phyloP scores from a whole-genome alignment of 2,888 invertebrate genomes.

The Hanleya hanleyi region DNA sequence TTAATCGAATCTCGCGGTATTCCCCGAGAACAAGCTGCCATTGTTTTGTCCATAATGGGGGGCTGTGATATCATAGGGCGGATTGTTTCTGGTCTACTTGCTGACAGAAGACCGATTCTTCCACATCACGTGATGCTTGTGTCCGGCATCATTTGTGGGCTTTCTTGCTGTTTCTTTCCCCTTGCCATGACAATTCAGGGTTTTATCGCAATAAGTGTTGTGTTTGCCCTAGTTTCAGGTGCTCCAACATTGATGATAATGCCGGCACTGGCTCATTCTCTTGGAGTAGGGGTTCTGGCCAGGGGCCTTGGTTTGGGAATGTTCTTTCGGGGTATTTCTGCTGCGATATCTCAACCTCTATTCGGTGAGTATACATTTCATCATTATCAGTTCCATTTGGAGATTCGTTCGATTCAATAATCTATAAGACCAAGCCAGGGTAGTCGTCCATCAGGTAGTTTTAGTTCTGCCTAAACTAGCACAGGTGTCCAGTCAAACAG shows the following conservation, averaged over 20 bases:
- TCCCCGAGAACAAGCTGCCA: background rate
- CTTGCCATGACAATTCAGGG: background rate
- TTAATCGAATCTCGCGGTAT: background rate
- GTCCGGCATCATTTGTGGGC: background rate
- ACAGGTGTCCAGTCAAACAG: no score
- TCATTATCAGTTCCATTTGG: no score
- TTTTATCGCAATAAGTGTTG: background rate
- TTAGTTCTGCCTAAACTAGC: no score
- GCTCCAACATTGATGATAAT: conserved; percentile 1
- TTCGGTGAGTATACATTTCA: conserved; percentile 6
- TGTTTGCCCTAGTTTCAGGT: background rate
- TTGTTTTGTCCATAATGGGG: background rate
- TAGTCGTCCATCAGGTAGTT: no score
- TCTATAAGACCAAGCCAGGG: no score
- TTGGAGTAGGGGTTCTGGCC: background rate
- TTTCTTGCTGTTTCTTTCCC: background rate
- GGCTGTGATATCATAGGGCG: background rate
- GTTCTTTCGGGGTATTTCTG: background rate
- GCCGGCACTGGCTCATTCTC: background rate
- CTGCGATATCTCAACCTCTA: background rate
- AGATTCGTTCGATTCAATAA: no score
- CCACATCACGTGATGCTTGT: conserved; percentile 1
- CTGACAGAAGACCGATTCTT: background rate
- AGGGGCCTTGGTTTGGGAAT: background rate
- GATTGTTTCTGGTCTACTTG: background rate